A percentile compares a stretch with the other conserved stretches of the same genome.
Evolutionary conservation across 2,113 vertebrate genomes (phyloP).

Genomic region (Chaetorhynchus papuensis): DNA sequence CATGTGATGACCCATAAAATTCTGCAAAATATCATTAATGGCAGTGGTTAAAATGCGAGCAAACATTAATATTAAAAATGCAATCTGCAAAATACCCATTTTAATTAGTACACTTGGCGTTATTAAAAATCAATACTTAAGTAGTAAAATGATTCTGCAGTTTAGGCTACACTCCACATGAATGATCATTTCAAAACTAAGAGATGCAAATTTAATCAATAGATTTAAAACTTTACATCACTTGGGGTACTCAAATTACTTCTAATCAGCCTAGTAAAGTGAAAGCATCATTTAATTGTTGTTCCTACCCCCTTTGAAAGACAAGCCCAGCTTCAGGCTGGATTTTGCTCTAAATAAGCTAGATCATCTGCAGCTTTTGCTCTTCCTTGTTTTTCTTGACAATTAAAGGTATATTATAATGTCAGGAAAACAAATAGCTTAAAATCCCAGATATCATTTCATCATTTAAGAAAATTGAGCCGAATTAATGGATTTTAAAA

Average conservation of each 20-base stretch:
- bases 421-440: not conserved
- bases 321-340: not conserved
- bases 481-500: not conserved
- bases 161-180: constrained; percentile 27
- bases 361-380: not conserved
- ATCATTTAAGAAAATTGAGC: not conserved
- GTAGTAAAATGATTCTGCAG: constrained; percentile 11
- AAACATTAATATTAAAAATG: not conserved
- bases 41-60: not conserved
- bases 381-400: not conserved
- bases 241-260: constrained; percentile 39
- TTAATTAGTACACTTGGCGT: constrained; percentile 29
- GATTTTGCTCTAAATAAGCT: not conserved
- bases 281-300: constrained; percentile 39
- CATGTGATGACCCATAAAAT: not conserved
- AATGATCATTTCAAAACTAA: constrained; percentile 56
- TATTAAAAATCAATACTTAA: constrained; percentile 45
- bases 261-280: constrained; percentile 52
- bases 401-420: not conserved
- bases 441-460: not conserved
- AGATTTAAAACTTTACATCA: constrained; percentile 50
- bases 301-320: not conserved
- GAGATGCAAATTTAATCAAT: constrained; percentile 70
- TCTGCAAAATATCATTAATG: not conserved
- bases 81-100: not conserved